Evolutionary conservation across 2,888 invertebrate genomes (phyloP).

Genomic region (Cataglyphis altisquamis): DNA sequence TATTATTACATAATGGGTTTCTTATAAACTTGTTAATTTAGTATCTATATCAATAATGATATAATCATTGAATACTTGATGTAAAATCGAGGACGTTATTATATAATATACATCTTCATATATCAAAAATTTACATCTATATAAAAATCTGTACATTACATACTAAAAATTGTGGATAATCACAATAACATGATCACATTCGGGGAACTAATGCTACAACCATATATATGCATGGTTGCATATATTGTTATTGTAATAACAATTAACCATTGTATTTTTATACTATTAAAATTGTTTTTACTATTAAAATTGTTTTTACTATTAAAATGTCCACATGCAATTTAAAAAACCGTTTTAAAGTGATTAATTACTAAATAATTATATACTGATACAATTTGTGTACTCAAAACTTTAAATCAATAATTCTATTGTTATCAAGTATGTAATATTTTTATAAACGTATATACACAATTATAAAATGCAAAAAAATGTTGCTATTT

Average conservation of each 20-base stretch:
- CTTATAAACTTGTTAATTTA: neutral
- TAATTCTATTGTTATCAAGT: slow-evolving; percentile 1
- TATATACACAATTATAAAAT: slow-evolving; percentile 75
- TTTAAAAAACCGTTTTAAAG: neutral
- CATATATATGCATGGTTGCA: neutral
- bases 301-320: neutral
- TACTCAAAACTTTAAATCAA: neutral
- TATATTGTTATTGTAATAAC: slow-evolving; percentile 5
- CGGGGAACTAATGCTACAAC: slow-evolving; percentile 14
- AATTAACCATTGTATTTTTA: neutral
- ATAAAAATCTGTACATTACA: slow-evolving; percentile 52
- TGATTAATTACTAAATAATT: neutral
- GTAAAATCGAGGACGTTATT: neutral
- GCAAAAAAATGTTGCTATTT: slow-evolving; percentile 40
- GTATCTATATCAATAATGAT: slow-evolving; percentile 3
- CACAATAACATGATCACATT: slow-evolving; percentile 25
- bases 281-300: neutral
- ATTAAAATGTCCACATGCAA: neutral
- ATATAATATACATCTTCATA: slow-evolving; percentile 30
- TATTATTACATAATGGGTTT: neutral
- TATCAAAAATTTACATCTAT: slow-evolving; percentile 53
- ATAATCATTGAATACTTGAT: neutral
- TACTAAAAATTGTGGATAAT: slow-evolving; percentile 55
- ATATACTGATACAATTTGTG: neutral
- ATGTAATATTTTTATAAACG: slow-evolving; percentile 68